These are phyloP conservation scores for Latrodectus elegans DNA, from an alignment of 2,888 invertebrate species.

Conservation along the genomic window DNA sequence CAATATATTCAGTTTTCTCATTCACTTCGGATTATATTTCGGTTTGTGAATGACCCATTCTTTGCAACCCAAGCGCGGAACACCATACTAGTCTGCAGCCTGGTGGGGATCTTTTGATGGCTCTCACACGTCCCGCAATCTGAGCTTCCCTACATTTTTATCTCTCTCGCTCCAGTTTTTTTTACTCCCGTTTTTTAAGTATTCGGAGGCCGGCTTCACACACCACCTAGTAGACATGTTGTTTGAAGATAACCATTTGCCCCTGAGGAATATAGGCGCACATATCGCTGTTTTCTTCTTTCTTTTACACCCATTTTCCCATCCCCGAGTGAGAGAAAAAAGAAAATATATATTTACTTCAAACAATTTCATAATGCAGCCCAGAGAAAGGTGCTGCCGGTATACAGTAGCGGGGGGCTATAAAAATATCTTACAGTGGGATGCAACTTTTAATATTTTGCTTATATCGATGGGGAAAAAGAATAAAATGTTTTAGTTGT, in stretches of 20 bases:
- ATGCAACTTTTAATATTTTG: too few species aligned
- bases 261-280: slow-evolving; percentile 37
- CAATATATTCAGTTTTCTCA: too few species aligned
- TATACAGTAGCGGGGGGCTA: slow-evolving; percentile 16
- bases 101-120: slow-evolving; percentile 43
- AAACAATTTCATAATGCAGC: slow-evolving; percentile 6
- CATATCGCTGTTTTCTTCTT: slow-evolving; percentile 32
- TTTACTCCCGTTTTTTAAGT: slow-evolving; percentile 37
- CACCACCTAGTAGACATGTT: slow-evolving; percentile 23
- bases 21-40: slow-evolving; percentile 1
- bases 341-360: slow-evolving; percentile 10
- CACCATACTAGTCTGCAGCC: slow-evolving; percentile 1
- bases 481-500: too few species aligned
- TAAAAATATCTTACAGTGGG: slow-evolving; percentile 53
- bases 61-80: background rate
- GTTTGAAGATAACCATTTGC: slow-evolving; percentile 56
- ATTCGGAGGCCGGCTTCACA: slow-evolving; percentile 19
- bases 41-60: slow-evolving; percentile 49
- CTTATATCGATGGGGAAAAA: too few species aligned
- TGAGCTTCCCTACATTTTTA: slow-evolving; percentile 29
- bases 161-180: slow-evolving; percentile 16
- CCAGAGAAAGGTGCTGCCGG: background rate
- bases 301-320: slow-evolving; percentile 17
- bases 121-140: slow-evolving; percentile 55
- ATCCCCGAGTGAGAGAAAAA: slow-evolving; percentile 15